phyloP scores from a whole-genome alignment of 2,888 invertebrate species.

The Melinaea menophilus region DNA sequence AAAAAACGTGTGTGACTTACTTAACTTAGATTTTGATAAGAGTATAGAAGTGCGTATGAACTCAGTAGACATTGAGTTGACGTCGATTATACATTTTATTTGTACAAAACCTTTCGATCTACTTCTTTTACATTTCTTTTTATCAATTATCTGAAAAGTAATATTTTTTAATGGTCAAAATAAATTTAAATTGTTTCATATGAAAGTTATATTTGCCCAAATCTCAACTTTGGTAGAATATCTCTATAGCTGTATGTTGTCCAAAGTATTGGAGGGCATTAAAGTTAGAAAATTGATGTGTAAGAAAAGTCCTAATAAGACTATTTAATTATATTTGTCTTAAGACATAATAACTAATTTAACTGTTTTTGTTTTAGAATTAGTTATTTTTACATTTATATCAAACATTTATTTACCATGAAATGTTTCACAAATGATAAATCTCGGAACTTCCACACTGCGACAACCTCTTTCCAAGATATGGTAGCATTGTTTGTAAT shows the following conservation, averaged over 20 bases:
- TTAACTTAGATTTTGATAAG: neutral
- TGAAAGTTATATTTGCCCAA: no score
- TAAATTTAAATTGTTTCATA: no score
- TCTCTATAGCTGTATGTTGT: no score
- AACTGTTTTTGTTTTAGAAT: no score
- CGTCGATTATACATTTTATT: neutral
- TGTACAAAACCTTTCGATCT: neutral
- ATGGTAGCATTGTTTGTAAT: conserved; percentile 45
- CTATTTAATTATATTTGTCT: no score
- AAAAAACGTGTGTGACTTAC: neutral
- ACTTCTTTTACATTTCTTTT: neutral
- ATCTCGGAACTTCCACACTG: conserved; percentile 36
- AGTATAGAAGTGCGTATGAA: neutral
- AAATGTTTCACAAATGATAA: conserved; percentile 35
- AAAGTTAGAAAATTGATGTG: no score
- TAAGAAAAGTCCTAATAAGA: no score
- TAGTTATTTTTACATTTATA: neutral
- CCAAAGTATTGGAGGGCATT: no score
- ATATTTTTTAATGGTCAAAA: neutral
- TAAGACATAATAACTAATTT: no score
- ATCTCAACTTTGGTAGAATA: no score
- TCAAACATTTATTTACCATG: conserved; percentile 35
- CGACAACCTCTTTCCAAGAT: conserved; percentile 42
- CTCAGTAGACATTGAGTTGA: neutral
- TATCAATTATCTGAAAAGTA: conserved; percentile 7